Base-by-base conservation (phyloP, 2,888 invertebrate genomes). In the Diachrysia chrysitis region DNA sequence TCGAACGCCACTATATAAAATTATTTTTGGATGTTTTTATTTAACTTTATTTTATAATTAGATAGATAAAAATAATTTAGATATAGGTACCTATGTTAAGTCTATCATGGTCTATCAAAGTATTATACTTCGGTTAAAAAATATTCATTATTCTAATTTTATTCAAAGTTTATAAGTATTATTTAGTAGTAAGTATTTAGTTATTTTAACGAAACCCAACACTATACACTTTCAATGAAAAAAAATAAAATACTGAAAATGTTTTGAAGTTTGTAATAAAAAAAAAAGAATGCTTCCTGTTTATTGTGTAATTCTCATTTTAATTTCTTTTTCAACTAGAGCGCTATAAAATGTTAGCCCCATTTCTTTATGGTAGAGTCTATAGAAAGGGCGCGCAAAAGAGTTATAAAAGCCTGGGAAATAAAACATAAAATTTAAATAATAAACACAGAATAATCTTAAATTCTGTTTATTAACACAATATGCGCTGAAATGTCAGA, bases 251-350 rank as follows among this genome's bases (percentile, higher is more conserved):
- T n/a, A n/a, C n/a, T n/a, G n/a, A n/a, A n/a, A n/a, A n/a, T n/a
- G n/a, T n/a, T n/a, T n/a, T n/a, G n/a, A 58, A 51, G 19, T 51
- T 25, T 19, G 12, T 14, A 54, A 37, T 10, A n/a, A 59, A 48
- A 48, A 63, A 67, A 46, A n/a, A 55, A 32, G 57, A 10, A 21
- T 5, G 12, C 10, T 10, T 56, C 10, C 5, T 5, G 29, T 32
- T 57, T 19, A 0, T 60, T 54, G 54, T 57, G 57, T 35, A 54
- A 66, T 58, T 58, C 54, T 70, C 70, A 51, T 67, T 77, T 64
- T 72, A 72, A 77, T 77, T 75, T 75, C 68, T 78, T 32, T 62
- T 61, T 25, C 25, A 29, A 51, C 60, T 35, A 61, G 63, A 48
- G 32, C 14, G 61, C 55, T 58, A 48, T 68, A 60, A 77, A 77